Base-by-base conservation (phyloP, 2,797 vertebrate species). In the Todus mexicanus region DNA sequence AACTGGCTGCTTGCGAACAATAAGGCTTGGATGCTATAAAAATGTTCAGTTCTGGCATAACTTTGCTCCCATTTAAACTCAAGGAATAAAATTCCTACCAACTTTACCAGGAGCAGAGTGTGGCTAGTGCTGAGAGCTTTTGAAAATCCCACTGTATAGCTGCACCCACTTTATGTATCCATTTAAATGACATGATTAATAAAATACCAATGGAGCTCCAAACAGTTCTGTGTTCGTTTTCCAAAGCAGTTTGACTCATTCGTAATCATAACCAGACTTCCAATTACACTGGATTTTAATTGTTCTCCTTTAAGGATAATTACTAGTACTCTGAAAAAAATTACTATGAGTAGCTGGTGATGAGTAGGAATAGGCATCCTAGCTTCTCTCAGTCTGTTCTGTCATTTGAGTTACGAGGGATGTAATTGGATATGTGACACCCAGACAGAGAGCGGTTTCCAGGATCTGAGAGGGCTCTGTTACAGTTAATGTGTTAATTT, bases 401-500 rank as follows among this genome's bases (percentile, higher is more conserved):
- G 94, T 93, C 94, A 78, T 93, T 93, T 95, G 92, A 96, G 89
- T 95, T 95, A 97, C 37, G 9, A 95, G 94, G 92, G 84, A 95
- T 94, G 91, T 91, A 94, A 96, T 94, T 92, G 79, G 93, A 80
- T 84, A 89, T 96, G 92, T 90, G 93, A 93, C 93, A 94, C 92
- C 77, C 96, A 94, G 92, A 78, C 86, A 77, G 50, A 87, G 93
- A 93, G 89, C 68, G 93, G 94, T 95, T 95, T 91, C 91, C 93
- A 95, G 89, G 87, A 95, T 95, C 93, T 92, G 90, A 95, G 92
- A 70, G 77, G 33, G 81, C 83, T 54, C 85, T 92, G 80, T 93
- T 96, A 91, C 93, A 95, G 89, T 95, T 93, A 94, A 93, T 95
- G 93, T 95, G 91, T 96, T 95, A 94, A 96, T 95, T 95, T 95